Percentiles rank a stretch among this genome's conserved stretches.
Conservation (phyloP, 2,113 vertebrate species). For the Anarhynchus alexandrinus region DNA sequence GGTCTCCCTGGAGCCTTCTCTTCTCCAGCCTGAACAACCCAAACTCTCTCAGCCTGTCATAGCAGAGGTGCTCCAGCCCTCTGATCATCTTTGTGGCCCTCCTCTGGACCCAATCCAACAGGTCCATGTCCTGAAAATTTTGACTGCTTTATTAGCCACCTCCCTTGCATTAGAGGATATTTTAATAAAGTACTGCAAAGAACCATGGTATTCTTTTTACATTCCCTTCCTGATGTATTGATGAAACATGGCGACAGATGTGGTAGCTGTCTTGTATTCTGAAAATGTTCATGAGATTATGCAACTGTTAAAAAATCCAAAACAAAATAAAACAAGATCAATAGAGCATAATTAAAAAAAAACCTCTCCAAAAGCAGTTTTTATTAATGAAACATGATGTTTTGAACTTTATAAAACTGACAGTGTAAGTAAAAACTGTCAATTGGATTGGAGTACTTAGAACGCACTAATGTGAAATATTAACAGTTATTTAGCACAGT, state of each 20-base stretch:
- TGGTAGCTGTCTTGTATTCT: not conserved
- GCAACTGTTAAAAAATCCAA: not conserved
- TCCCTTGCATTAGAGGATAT: not conserved
- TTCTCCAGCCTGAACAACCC: not conserved
- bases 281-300: not conserved
- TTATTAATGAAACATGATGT: not conserved
- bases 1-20: not conserved
- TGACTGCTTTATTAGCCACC: not conserved
- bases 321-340: not conserved
- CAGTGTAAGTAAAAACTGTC: not conserved
- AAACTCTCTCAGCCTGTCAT: not conserved
- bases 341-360: not conserved
- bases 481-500: not conserved
- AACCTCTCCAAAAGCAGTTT: not conserved
- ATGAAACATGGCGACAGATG: not conserved
- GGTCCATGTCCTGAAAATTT: rapidly evolving
- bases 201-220: not conserved
- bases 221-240: not conserved
- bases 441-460: not conserved
- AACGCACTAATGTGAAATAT: not conserved
- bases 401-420: not conserved
- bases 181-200: not conserved
- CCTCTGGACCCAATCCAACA: not conserved
- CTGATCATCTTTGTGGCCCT: not conserved
- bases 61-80: not conserved